Conservation (phyloP, 1,140 invertebrate species). For the Diplogasteroides magnus region DNA sequence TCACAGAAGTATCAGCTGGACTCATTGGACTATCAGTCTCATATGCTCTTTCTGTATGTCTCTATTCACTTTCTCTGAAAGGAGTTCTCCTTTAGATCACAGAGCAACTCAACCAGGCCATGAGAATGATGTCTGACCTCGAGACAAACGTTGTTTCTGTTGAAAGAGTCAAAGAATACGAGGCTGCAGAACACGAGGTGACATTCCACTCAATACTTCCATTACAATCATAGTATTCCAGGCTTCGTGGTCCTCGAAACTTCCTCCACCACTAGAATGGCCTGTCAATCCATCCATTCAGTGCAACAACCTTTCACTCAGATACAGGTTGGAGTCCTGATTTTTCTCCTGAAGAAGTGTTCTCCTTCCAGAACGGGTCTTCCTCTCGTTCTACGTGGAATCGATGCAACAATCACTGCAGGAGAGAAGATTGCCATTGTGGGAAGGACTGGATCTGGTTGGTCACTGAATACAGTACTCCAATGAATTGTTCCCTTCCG, state of each 20-base stretch:
- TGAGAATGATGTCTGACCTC: slow-evolving; percentile 33
- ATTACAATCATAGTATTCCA: not conserved
- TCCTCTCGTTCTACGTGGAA: slow-evolving; percentile 17
- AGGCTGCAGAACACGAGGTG: slow-evolving; percentile 12
- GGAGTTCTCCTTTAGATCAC: slow-evolving; percentile 17
- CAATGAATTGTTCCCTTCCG: not conserved
- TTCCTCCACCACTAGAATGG: slow-evolving; percentile 42
- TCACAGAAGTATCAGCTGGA: slow-evolving; percentile 62
- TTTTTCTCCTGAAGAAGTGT: not conserved
- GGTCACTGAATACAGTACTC: not conserved
- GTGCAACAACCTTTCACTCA: slow-evolving; percentile 50
- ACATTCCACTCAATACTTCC: not conserved
- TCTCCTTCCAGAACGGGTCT: not conserved
- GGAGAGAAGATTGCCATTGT: slow-evolving; percentile 16
- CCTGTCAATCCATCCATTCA: slow-evolving; percentile 54
- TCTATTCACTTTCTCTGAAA: not conserved
- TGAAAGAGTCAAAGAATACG: slow-evolving; percentile 27
- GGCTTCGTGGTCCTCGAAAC: not conserved
- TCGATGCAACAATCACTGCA: slow-evolving; percentile 20
- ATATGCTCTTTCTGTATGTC: slow-evolving; percentile 42
- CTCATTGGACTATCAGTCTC: slow-evolving; percentile 55
- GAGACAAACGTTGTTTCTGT: slow-evolving; percentile 37
- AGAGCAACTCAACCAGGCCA: slow-evolving; percentile 13
- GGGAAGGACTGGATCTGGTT: slow-evolving; percentile 60
- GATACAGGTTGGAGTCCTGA: slow-evolving; percentile 19